Evolutionary conservation across 2,888 invertebrate species (phyloP), one percentile per base, ranked within the genome.

Genomic region (Kuschelorhynchus macadamiae): DNA sequence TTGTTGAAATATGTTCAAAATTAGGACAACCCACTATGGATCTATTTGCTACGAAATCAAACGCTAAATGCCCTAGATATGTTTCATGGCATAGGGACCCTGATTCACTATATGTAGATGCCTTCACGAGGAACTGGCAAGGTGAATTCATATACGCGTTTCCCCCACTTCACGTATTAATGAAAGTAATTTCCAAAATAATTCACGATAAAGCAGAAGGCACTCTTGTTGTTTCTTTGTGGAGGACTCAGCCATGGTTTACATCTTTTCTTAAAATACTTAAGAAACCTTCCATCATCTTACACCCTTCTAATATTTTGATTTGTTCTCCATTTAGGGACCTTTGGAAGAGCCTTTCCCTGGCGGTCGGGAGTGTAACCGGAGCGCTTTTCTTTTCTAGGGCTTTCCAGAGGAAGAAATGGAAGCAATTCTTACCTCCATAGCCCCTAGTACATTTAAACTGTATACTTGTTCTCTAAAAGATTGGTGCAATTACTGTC

Each of bases 401-500:
- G 11, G 12, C 11, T 36, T 74, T 42, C 69, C 63, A 9, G 32
- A 50, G 11, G 32, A 49, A 3, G 39, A 72, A 0, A 47, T 74
- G 11, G 50, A 74, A 0, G 68, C 71, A 16, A 46, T 73, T 12
- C 7, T 71, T 21, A 46, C 71, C 5, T 75, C 75, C 0, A 30
- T 76, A 17, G 46, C 74, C 0, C 57, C 68, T 4, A 60, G 62
- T 7, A 75, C 76, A 1, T 16, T 73, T 8, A 74, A 72, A 25
- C 74, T 75, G 65, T 76, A 76, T 42, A 42, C 53, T 21, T 60
- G 50, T n/a, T 59, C 60, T 20, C 67, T 74, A 4, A 68, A 57
- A 21, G 56, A 59, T 14, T 77, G 76, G 75, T 57, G 71, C 65
- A 18, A 57, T 2, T 77, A 71, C 56, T 71, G 75, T 61, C 7